phyloP scores from a whole-genome alignment of 2,797 vertebrate species.

The Rhinichthys osculus region DNA sequence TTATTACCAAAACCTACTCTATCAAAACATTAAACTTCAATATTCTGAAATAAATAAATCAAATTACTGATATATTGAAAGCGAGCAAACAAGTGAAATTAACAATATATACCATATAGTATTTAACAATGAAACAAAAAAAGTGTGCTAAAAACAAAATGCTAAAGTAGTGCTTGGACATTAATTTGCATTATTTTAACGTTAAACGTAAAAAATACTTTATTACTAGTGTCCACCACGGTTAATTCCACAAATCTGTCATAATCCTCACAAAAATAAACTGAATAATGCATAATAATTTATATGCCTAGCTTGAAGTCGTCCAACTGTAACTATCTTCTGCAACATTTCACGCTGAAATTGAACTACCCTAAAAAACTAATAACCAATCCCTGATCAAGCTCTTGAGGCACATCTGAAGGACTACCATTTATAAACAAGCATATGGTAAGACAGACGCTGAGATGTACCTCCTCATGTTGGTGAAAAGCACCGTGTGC shows the following conservation, averaged over 20 bases:
- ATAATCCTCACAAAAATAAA: background rate
- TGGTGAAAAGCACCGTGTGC: constrained; percentile 76
- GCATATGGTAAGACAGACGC: background rate
- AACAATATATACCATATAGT: background rate
- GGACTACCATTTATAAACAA: background rate
- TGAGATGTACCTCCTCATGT: constrained; percentile 84
- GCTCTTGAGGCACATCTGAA: background rate
- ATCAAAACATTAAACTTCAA: background rate
- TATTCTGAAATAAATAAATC: background rate
- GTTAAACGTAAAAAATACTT: background rate
- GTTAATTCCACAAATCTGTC: background rate
- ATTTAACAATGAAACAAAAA: background rate
- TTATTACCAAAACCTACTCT: background rate
- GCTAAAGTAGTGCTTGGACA: background rate
- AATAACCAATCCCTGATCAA: background rate
- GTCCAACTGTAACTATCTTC: background rate
- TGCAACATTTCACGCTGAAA: background rate
- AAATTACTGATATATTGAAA: background rate
- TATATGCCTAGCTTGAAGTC: background rate
- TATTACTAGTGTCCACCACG: too few relatives aligned
- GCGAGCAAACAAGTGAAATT: background rate
- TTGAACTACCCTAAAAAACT: too few relatives aligned
- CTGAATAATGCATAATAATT: too few relatives aligned
- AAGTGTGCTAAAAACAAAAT: background rate
- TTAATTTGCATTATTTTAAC: background rate